These are phyloP conservation scores for Melanostoma scalare DNA, from an alignment of 2,888 invertebrate species.

Conservation along the genomic window DNA sequence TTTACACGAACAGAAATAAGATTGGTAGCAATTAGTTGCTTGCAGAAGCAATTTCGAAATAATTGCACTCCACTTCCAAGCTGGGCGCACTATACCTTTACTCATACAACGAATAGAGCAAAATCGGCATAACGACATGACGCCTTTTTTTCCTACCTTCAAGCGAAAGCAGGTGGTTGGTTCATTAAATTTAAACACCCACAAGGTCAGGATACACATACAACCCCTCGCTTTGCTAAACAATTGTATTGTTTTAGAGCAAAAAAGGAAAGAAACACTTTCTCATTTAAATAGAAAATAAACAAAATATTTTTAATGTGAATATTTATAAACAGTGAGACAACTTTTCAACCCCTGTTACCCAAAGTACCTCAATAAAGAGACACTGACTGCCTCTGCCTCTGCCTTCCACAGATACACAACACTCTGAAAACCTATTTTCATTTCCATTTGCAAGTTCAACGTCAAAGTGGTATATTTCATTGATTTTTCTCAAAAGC, in stretches of 20 bases:
- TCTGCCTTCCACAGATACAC: slow-evolving; percentile 43
- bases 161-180: slow-evolving; percentile 57
- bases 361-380: not conserved
- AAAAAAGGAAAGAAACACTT: not conserved
- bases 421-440: slow-evolving; percentile 45
- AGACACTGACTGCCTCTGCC: not conserved
- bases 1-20: no score
- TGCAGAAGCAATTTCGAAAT: slow-evolving; percentile 14
- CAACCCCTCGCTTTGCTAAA: slow-evolving; percentile 6
- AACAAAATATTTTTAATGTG: not conserved
- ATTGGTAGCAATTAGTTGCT: not conserved
- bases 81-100: not conserved
- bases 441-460: slow-evolving; percentile 64
- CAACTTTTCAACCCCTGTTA: not conserved
- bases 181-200: slow-evolving; percentile 43
- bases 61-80: slow-evolving; percentile 17
- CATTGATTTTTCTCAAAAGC: slow-evolving; percentile 70
- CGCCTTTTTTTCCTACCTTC: slow-evolving; percentile 14
- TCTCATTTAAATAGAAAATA: not conserved
- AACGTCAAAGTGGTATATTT: slow-evolving; percentile 57
- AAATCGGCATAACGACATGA: slow-evolving; percentile 37
- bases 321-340: slow-evolving; percentile 10
- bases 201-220: slow-evolving; percentile 55
- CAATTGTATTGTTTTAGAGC: slow-evolving; percentile 9
- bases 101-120: slow-evolving; percentile 15